A percentile compares a stretch with the other conserved stretches of the same genome.
Evolutionary conservation across 2,888 invertebrate genomes (phyloP).

Genomic region (Eledone cirrhosa): DNA sequence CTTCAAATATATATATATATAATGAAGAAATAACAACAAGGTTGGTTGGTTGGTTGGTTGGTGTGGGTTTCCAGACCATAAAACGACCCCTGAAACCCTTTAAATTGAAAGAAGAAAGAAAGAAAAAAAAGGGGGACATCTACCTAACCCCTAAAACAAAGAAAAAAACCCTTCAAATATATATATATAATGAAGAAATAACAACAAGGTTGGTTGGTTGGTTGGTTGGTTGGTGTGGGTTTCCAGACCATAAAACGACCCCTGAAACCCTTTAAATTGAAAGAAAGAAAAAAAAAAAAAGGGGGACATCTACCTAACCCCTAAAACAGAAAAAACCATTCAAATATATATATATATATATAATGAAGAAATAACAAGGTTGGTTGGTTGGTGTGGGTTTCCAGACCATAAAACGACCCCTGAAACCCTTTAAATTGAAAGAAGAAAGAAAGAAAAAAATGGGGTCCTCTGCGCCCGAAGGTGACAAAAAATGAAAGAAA

Average conservation of each 20-base stretch:
- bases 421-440: too few relatives aligned
- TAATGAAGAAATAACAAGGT: background rate
- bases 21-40: background rate
- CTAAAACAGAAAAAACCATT: background rate
- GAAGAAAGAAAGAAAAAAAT: background rate
- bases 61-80: too few relatives aligned
- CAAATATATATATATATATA: background rate
- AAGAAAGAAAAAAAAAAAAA: background rate
- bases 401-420: too few relatives aligned
- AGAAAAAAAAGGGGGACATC: background rate
- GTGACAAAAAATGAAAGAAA: too few relatives aligned
- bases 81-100: too few relatives aligned
- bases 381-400: too few relatives aligned
- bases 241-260: too few relatives aligned
- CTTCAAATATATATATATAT: background rate
- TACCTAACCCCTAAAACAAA: background rate
- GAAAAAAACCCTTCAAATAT: background rate
- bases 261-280: too few relatives aligned
- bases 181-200: background rate
- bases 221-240: too few relatives aligned
- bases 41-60: too few relatives aligned
- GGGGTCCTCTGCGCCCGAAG: too few relatives aligned
- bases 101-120: conserved; percentile 1
- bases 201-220: background rate
- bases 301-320: background rate